Evolutionary conservation across 2,113 vertebrate species (phyloP), one percentile per base, ranked within the genome.

Genomic region (Atherinomorus stipes): DNA sequence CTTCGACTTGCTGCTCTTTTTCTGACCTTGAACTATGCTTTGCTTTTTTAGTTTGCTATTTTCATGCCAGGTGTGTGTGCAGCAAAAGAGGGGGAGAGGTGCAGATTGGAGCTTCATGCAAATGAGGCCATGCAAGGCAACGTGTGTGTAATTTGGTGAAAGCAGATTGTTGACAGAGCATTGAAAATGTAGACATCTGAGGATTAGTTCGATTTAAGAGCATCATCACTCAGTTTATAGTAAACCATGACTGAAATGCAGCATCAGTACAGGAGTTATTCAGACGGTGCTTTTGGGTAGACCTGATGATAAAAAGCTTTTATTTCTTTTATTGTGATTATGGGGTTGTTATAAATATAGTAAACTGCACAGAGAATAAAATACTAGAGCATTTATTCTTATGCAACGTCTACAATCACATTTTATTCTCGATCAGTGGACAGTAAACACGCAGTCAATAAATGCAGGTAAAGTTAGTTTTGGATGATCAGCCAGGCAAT

Each of bases 11-110:
- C 40, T 62, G 51, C 61, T 67, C 45, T 38, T 62, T 74, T 67
- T 50, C 63, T 74, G 68, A 86, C 84, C 81, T 82, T 83, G 78
- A 83, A 53, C 66, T 63, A 65, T 52, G 59, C 56, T 51, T 72
- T 59, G 8, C 63, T 62, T 80, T 34, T 47, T 67, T 0, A 47
- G 26, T 71, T 66, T 60, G 18, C 64, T 76, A 21, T 79, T 86
- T 71, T 72, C 51, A 52, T 51, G 54, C 54, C n/a, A 16, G 45
- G 47, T 52, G 56, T 59, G 44, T 44, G 45, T 23, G 45, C 21
- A 2, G 8, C 49, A 40, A 34, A 54, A 78, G 47, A 22, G 45
- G 18, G 22, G 23, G 63, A n/a, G 54, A 42, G 38, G 56, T 50
- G 64, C 78, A 47, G 44, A 70, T 40, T 34, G 44, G 49, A 37